Evolutionary conservation across 2,888 invertebrate species (phyloP).

Genomic region (Diadegma fenestrale): DNA sequence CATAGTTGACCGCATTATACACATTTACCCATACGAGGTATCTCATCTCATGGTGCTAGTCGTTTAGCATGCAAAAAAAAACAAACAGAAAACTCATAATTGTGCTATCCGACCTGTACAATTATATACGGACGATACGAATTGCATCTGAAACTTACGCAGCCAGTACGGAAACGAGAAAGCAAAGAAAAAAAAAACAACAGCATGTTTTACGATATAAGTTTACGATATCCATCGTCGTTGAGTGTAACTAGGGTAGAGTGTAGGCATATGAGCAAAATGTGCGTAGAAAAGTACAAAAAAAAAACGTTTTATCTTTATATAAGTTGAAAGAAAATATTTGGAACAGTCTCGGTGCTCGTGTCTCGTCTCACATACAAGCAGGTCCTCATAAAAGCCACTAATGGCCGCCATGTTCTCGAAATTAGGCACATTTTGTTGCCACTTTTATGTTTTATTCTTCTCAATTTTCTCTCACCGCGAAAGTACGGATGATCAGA

Average conservation of each 20-base stretch:
- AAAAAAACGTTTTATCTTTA: constrained; percentile 75
- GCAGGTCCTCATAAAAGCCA: constrained; percentile 61
- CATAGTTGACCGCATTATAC: constrained; percentile 56
- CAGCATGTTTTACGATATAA: constrained; percentile 66
- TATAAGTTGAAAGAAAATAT: constrained; percentile 64
- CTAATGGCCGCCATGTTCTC: constrained; percentile 65
- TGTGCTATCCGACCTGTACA: constrained; percentile 66
- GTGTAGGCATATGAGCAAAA: constrained; percentile 70
- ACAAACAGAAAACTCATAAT: constrained; percentile 24
- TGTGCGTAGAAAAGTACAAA: constrained; percentile 84
- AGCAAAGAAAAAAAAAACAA: constrained; percentile 32
- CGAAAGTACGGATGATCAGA: constrained; percentile 50
- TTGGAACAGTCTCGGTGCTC: constrained; percentile 70
- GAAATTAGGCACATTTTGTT: constrained; percentile 40
- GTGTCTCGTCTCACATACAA: constrained; percentile 66
- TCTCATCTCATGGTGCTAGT: constrained; percentile 73
- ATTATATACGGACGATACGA: constrained; percentile 43
- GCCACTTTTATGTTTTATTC: constrained; percentile 17
- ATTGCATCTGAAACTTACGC: constrained; percentile 66
- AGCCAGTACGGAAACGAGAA: constrained; percentile 64
- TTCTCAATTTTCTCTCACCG: constrained; percentile 36
- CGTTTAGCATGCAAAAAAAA: constrained; percentile 62
- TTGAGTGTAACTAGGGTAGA: constrained; percentile 75
- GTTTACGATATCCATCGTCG: constrained; percentile 71
- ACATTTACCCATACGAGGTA: constrained; percentile 60